Percentiles rank a stretch among this genome's conserved stretches.
Conservation (phyloP, 2,888 invertebrate species). For the Meloe dianella region DNA sequence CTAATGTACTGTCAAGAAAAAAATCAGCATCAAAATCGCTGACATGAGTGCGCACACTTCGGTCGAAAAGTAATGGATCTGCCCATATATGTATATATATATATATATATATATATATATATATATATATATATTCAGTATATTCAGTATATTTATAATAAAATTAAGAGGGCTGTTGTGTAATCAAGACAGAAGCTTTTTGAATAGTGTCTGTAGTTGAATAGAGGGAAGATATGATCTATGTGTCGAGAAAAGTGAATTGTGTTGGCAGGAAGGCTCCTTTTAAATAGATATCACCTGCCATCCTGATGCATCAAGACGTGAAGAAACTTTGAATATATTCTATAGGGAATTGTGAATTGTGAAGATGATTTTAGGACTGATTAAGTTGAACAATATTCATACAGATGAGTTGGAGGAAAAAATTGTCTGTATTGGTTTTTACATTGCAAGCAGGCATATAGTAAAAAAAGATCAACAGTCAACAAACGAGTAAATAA, state of each 20-base stretch:
- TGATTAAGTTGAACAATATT: constrained; percentile 11
- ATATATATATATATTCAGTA: background rate
- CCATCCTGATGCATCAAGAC: constrained; percentile 10
- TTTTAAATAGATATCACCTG: constrained; percentile 13
- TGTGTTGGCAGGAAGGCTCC: constrained; percentile 6
- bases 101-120: too few species aligned
- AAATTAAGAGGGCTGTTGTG: constrained; percentile 13
- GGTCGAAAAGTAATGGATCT: too few species aligned
- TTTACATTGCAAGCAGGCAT: constrained; percentile 35
- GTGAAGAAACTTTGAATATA: constrained; percentile 9
- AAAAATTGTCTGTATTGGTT: constrained; percentile 22
- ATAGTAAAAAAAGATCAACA: constrained; percentile 49
- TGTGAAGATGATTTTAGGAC: constrained; percentile 10
- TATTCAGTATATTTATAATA: background rate
- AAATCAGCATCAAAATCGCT: too few species aligned
- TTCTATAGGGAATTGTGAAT: constrained; percentile 4
- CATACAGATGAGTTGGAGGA: constrained; percentile 11
- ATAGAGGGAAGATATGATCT: constrained; percentile 8
- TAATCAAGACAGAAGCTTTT: constrained; percentile 11
- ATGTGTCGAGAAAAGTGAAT: constrained; percentile 10
- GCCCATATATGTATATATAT: too few species aligned
- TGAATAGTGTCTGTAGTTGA: constrained; percentile 5
- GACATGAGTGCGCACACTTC: too few species aligned
- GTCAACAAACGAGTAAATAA: constrained; percentile 56
- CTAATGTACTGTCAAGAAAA: too few species aligned